Evolutionary conservation across 2,797 vertebrate species (phyloP).

Genomic region (Helicolenus hilgendorfi): DNA sequence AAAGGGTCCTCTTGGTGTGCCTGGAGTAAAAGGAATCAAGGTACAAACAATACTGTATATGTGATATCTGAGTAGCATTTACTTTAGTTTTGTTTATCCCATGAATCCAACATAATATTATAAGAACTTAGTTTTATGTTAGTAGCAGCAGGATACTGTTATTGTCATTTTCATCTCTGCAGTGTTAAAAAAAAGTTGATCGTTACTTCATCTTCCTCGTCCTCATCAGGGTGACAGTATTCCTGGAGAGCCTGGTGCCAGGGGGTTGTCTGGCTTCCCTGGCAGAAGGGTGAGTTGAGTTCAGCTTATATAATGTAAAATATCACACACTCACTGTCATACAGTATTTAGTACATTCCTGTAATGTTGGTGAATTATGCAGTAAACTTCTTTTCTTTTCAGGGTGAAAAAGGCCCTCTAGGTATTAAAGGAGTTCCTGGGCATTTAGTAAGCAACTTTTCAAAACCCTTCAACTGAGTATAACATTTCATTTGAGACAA

Average conservation of each 20-base stretch:
- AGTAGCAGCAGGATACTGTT: not conserved
- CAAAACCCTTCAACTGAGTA: not conserved
- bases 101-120: not conserved
- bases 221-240: slow-evolving; percentile 89
- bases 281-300: slow-evolving; percentile 90
- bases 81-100: not conserved
- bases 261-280: slow-evolving; percentile 88
- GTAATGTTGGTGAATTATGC: not conserved
- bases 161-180: not conserved
- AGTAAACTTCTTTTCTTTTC: not conserved
- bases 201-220: not conserved
- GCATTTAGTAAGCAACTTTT: slow-evolving; percentile 83
- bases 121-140: not conserved
- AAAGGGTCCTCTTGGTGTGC: slow-evolving; percentile 87
- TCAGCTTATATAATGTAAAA: not conserved
- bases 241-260: slow-evolving; percentile 89
- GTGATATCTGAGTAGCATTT: not conserved
- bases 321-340: not conserved
- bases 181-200: not conserved
- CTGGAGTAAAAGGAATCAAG: slow-evolving; percentile 92
- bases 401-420: slow-evolving; percentile 91
- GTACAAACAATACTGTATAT: slow-evolving; percentile 66
- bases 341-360: not conserved
- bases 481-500: not conserved
- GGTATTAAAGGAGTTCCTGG: slow-evolving; percentile 89